A percentile compares a stretch with the other conserved stretches of the same genome.
Conservation (phyloP, 2,888 invertebrate species). For the Coleophora deauratella region DNA sequence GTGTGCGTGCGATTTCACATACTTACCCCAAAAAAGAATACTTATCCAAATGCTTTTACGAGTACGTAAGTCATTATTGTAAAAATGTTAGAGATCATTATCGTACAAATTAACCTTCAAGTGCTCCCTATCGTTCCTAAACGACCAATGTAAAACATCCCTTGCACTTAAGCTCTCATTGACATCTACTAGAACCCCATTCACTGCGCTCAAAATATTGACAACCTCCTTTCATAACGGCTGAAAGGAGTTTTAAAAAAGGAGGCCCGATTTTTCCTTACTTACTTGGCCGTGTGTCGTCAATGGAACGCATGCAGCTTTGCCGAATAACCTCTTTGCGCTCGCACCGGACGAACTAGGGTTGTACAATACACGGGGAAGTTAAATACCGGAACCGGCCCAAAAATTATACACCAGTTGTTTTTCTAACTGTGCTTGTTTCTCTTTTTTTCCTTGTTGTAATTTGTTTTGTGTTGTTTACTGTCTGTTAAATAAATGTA, state of each 20-base stretch:
- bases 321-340: conserved; percentile 47
- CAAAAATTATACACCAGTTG: too few species aligned
- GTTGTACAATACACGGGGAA: neutral
- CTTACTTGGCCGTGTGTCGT: conserved; percentile 29
- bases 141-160: conserved; percentile 35
- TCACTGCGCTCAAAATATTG: conserved; percentile 69
- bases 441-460: too few species aligned
- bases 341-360: conserved; percentile 23
- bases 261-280: conserved; percentile 60
- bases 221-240: conserved; percentile 57
- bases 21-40: too few species aligned
- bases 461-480: too few species aligned
- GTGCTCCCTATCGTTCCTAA: too few species aligned
- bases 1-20: too few species aligned
- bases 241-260: conserved; percentile 56
- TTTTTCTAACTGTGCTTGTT: too few species aligned
- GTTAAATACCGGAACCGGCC: neutral
- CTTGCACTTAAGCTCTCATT: conserved; percentile 49
- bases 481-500: too few species aligned
- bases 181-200: conserved; percentile 56
- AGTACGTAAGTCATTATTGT: too few species aligned
- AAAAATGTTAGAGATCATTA: too few species aligned
- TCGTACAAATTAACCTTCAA: too few species aligned
- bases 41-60: too few species aligned
- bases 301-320: conserved; percentile 48